These are phyloP conservation scores for Clarias macrocephalus DNA, from an alignment of 2,113 vertebrate species.

Conservation along the genomic window DNA sequence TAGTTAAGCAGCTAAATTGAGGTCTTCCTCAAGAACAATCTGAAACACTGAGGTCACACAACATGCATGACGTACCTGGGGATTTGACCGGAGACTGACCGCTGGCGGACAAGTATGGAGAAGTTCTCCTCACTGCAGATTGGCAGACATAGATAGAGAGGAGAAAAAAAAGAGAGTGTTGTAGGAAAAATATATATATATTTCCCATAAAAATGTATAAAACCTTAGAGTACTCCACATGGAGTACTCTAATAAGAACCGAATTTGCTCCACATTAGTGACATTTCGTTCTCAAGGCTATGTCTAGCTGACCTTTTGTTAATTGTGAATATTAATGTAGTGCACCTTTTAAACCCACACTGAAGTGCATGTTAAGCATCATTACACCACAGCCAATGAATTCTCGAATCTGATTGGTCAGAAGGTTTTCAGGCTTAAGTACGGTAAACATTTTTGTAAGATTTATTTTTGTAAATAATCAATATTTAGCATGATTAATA, in stretches of 20 bases:
- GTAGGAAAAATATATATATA: background rate
- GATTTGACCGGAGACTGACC: slow-evolving; percentile 85
- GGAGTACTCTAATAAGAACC: background rate
- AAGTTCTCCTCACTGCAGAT: slow-evolving; percentile 80
- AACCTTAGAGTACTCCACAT: background rate
- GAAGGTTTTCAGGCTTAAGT: background rate
- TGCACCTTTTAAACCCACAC: background rate
- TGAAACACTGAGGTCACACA: background rate
- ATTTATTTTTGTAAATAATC: too few relatives aligned
- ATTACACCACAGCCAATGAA: background rate
- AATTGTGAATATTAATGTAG: background rate
- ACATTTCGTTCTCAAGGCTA: too few relatives aligned
- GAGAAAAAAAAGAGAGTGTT: background rate
- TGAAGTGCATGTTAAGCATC: background rate
- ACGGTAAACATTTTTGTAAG: too few relatives aligned
- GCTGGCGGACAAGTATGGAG: slow-evolving; percentile 82
- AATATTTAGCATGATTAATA: too few relatives aligned
- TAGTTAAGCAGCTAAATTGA: too few relatives aligned
- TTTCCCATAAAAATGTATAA: background rate
- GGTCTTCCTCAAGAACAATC: background rate
- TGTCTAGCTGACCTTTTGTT: too few relatives aligned
- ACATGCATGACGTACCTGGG: slow-evolving; percentile 83
- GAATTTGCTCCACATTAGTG: background rate
- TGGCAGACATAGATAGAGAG: background rate
- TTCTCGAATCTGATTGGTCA: background rate